Evolutionary conservation across 2,797 vertebrate genomes (phyloP).

Genomic region (Saxicola maurus): DNA sequence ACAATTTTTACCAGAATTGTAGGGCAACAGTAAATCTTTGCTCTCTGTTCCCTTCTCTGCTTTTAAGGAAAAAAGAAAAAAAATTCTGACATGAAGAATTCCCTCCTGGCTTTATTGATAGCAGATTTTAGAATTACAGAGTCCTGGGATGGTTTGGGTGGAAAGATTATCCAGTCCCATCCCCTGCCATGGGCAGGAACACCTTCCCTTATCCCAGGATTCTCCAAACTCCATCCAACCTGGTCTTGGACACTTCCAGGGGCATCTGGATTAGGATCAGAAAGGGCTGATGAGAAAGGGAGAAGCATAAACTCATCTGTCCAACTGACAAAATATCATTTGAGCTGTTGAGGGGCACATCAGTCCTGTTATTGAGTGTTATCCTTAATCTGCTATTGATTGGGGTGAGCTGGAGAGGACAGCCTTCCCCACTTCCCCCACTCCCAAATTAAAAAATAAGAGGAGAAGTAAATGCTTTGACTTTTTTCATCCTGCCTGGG

Average conservation of each 20-base stretch:
- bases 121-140: background rate
- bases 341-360: constrained; percentile 9
- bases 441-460: constrained; percentile 26
- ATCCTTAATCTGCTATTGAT: constrained; percentile 56
- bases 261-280: background rate
- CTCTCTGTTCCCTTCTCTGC: background rate
- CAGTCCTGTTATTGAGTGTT: constrained; percentile 28
- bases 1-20: background rate
- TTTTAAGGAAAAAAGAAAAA: background rate
- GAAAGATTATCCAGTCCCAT: background rate
- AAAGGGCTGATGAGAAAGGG: background rate
- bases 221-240: accelerated
- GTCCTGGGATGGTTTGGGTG: background rate
- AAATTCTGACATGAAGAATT: background rate
- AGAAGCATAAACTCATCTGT: background rate
- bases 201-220: accelerated
- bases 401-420: background rate
- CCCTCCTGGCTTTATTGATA: background rate
- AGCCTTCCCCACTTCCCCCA: background rate
- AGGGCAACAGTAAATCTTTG: background rate
- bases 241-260: background rate
- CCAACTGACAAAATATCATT: background rate
- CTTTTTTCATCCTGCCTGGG: background rate
- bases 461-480: constrained; percentile 4
- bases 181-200: background rate